Evolutionary conservation across 2,113 vertebrate genomes (phyloP).

Genomic region (Ctenomys sociabilis): DNA sequence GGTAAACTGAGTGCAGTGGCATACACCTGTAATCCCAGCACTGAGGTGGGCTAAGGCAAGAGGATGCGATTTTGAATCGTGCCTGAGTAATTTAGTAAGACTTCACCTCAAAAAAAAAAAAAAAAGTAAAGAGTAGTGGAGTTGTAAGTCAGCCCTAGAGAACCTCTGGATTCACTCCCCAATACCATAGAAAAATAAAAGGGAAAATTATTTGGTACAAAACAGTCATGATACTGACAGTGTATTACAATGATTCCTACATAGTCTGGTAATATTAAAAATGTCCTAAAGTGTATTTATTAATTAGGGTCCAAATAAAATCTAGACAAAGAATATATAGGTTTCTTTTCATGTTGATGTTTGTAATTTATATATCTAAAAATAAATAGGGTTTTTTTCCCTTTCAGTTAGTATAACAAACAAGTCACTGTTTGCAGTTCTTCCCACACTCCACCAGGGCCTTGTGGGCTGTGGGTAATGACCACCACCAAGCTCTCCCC

Average conservation of each 20-base stretch:
- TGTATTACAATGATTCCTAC: not conserved
- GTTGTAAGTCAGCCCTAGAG: not conserved
- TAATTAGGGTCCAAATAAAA: not conserved
- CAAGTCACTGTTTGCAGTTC: not conserved
- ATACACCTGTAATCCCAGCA: not conserved
- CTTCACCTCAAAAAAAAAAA: not conserved
- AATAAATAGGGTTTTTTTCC: not conserved
- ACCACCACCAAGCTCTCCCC: not conserved
- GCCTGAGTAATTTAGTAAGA: not conserved
- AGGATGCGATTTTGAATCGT: not conserved
- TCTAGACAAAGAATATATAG: not conserved
- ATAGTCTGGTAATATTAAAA: not conserved
- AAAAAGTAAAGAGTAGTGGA: not conserved
- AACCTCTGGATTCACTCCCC: not conserved
- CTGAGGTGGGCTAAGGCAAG: not conserved
- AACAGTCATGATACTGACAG: not conserved
- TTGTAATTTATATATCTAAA: not conserved
- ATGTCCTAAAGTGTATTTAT: not conserved
- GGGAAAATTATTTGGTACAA: not conserved
- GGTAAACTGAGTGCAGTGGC: not conserved
- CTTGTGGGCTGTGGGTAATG: not conserved
- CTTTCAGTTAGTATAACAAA: not conserved
- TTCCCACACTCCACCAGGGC: not conserved
- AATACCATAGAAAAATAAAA: too few relatives aligned
- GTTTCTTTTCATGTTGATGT: not conserved